Base-by-base conservation (phyloP, 2,888 invertebrate genomes). In the Tenthredo distinguenda region DNA sequence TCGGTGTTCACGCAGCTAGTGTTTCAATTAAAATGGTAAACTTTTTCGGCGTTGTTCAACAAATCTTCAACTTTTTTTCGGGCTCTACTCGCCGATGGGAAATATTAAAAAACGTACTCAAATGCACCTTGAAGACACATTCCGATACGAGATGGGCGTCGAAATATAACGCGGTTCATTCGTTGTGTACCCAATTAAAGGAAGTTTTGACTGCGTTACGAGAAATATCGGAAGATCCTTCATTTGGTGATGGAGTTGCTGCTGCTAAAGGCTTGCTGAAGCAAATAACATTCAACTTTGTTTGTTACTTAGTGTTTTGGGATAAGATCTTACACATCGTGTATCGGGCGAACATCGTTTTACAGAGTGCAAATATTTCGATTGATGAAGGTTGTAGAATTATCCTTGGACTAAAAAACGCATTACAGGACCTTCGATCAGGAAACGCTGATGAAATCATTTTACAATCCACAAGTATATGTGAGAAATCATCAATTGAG, bases 1-100 rank as follows among this genome's bases (percentile, higher is more conserved):
- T 86, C 21, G 68, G 84, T 76, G 74, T 62, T 62, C 86, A 87
- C 71, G 71, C 37, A 71, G 71, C 71, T 71, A 71, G 71, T 71
- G 37, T 34, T 31, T 71, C 71, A 37, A 71, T 71, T 71, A 71
- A 71, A 71, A 72, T 72, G 40, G 71, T 72, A 72, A 37, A 40
- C 40, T 72, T 72, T 12, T 72, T 72, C n/a, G 9, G 71, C 40
- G 40, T 72, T 7, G 40, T 72, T 15, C 71, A 72, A 40, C 18
- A 72, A 72, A 72, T 72, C 71, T 72, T 40, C 71, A 72, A 40
- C 40, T 40, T 72, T 3, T 40, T 72, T 18, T 34, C 40, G 71
- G 40, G 34, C 40, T 40, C 71, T 40, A 72, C 71, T 72, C 71
- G 40, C 40, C 71, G 71, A 72, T 72, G 40, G 40, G 71, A 72